phyloP scores from a whole-genome alignment of 2,113 vertebrate species.

The Rousettus leschenaultii region DNA sequence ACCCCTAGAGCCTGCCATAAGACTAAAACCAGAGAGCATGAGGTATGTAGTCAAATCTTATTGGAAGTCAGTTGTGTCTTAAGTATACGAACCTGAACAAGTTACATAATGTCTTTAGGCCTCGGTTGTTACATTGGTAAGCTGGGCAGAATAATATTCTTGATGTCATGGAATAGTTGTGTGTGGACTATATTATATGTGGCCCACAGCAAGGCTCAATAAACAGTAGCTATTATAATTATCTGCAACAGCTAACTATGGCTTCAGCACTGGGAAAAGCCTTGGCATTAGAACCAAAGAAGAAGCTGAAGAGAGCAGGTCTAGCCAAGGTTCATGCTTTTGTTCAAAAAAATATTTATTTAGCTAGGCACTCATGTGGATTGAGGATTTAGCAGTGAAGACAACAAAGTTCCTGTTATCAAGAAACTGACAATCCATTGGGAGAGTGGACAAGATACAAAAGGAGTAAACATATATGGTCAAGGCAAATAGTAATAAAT shows the following conservation, averaged over 20 bases:
- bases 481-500: background rate
- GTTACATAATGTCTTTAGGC: background rate
- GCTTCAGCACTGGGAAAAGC: background rate
- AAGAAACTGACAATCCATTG: background rate
- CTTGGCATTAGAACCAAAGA: background rate
- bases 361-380: background rate
- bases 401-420: background rate
- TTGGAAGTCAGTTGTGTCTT: background rate
- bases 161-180: background rate
- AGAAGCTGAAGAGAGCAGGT: background rate
- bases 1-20: background rate
- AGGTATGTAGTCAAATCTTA: background rate
- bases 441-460: background rate
- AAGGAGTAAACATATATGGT: background rate
- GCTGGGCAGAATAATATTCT: background rate
- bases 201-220: background rate
- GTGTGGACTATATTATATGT: background rate
- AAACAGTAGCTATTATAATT: background rate
- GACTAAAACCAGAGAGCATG: background rate
- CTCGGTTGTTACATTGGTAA: background rate
- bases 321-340: background rate
- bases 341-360: background rate
- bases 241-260: background rate
- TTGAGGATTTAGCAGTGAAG: background rate
- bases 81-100: background rate